phyloP scores from a whole-genome alignment of 2,113 vertebrate genomes.

The Oriolus oriolus region DNA sequence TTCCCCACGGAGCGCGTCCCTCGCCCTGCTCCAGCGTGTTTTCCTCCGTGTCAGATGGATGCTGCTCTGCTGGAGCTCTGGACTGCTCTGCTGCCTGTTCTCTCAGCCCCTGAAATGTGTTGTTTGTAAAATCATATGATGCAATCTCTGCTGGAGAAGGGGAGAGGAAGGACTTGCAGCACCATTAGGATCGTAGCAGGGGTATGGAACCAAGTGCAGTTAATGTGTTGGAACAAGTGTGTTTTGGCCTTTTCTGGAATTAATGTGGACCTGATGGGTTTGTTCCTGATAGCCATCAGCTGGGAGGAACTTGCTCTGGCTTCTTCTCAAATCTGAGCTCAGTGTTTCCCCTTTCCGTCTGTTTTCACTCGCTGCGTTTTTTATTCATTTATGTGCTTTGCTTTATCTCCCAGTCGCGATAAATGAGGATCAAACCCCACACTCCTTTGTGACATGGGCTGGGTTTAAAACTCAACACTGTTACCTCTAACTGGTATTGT shows the following conservation, averaged over 20 bases:
- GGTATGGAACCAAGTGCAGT: constrained; percentile 58
- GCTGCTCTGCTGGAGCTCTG: constrained; percentile 71
- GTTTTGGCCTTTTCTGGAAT: constrained; percentile 58
- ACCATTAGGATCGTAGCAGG: constrained; percentile 54
- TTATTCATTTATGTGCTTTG: neutral
- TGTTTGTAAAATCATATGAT: constrained; percentile 48
- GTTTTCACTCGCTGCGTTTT: neutral
- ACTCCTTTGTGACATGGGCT: neutral
- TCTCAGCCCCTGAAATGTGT: constrained; percentile 54
- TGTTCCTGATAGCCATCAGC: neutral
- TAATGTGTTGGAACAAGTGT: constrained; percentile 64
- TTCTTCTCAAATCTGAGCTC: constrained; percentile 31
- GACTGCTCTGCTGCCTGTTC: constrained; percentile 49
- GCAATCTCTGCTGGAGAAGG: constrained; percentile 55
- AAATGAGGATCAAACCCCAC: neutral
- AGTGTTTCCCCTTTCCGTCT: neutral
- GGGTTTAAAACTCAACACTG: neutral
- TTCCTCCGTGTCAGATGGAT: constrained; percentile 55
- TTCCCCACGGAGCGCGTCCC: constrained; percentile 15
- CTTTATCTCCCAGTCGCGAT: neutral
- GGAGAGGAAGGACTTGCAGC: constrained; percentile 47
- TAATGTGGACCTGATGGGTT: constrained; percentile 27
- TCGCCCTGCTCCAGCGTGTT: constrained; percentile 21
- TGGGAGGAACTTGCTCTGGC: constrained; percentile 27
- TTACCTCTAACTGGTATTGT: neutral